Conservation (phyloP, 2,888 invertebrate genomes). For the Euclidia mi region DNA sequence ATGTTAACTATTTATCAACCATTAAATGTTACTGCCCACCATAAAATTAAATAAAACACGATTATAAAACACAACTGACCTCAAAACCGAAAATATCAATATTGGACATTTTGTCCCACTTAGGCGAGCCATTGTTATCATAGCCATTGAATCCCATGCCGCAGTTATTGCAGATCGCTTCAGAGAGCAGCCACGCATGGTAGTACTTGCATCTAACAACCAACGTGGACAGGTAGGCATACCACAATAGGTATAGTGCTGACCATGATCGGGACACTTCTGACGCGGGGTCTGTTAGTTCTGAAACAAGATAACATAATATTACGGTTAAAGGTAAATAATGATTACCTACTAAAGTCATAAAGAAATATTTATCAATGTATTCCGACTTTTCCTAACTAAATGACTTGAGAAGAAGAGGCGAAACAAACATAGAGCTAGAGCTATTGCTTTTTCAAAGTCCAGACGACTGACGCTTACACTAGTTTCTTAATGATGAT, state of each 20-base stretch:
- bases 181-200: conserved; percentile 98
- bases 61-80: conserved; percentile 80
- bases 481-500: too few relatives aligned
- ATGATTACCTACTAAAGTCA: too few relatives aligned
- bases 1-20: too few relatives aligned
- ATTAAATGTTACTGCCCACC: too few relatives aligned
- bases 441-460: too few relatives aligned
- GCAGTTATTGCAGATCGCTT: conserved; percentile 98
- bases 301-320: conserved; percentile 55
- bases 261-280: conserved; percentile 88
- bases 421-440: too few relatives aligned
- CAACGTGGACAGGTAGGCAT: conserved; percentile 95
- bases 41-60: neutral
- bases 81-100: conserved; percentile 97
- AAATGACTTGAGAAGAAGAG: too few relatives aligned
- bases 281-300: conserved; percentile 80
- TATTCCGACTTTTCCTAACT: too few relatives aligned
- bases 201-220: conserved; percentile 97
- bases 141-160: conserved; percentile 98
- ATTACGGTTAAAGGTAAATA: too few relatives aligned
- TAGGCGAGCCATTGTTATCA: conserved; percentile 92
- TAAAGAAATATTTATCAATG: too few relatives aligned
- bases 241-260: conserved; percentile 85
- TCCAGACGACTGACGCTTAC: too few relatives aligned
- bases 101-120: conserved; percentile 98